Evolutionary conservation across 1,140 invertebrate species (phyloP), one percentile per base, ranked within the genome.

Genomic region (Eueides isabella): DNA sequence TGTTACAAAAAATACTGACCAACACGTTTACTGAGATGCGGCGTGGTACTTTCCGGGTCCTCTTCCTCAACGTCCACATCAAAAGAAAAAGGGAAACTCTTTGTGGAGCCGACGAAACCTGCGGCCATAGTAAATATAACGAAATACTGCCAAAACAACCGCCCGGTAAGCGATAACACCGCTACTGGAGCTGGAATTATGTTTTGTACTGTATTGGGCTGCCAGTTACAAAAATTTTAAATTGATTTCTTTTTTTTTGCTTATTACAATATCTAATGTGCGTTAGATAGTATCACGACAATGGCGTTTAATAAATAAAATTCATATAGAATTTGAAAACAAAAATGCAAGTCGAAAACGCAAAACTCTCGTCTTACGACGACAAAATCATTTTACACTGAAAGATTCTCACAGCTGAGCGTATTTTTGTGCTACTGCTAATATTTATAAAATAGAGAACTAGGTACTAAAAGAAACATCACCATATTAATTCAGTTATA

Each of bases 61-160:
- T 92, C 92, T 41, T 90, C 88, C 31, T 93, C 92, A 6, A 93
- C 88, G 67, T 93, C 92, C 16, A 90, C 80, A 72, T 93, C 92
- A 80, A 93, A 93, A 41, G 92, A 93, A 78, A 93, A 93, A 19
- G 92, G 92, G 69, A 93, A 93, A 74, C 77, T 91, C 73, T 93
- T 92, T 26, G 92, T 93, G 41, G 92, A 93, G 66, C 92, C 92
- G 26, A 93, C 92, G 73, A 87, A 91, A 29, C 89, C 88, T 74
- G 87, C 85, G 70, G 91, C 89, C 92, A 93, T 93, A 74, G 61
- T 75, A 71, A 72, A 64, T 48, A 70, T 16, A 65, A 44, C 9
- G 9, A 55, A 55, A 55, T 61, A 41, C 63, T 16, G 14, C 0
- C 4, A 23, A 65, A 44, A 73, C 66, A 79, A 67, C 68, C 74